A percentile compares a stretch with the other conserved stretches of the same genome.
phyloP scores from a whole-genome alignment of 2,888 invertebrate species.

The Lymantria dispar region DNA sequence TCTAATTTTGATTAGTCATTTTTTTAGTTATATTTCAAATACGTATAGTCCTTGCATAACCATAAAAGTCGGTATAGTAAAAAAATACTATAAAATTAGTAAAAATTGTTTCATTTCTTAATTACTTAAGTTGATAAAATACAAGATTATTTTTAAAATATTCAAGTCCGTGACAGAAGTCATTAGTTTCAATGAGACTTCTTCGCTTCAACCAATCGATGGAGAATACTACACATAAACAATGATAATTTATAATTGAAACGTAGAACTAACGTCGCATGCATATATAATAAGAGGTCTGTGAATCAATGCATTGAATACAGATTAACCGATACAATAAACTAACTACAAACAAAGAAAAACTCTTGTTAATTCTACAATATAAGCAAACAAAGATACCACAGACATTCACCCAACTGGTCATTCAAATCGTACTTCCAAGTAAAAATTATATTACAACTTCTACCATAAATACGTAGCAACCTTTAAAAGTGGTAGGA shows the following conservation, averaged over 20 bases:
- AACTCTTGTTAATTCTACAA: slow-evolving; percentile 45
- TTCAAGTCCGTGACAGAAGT: slow-evolving; percentile 35
- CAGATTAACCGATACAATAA: slow-evolving; percentile 68
- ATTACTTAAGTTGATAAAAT: too few species aligned
- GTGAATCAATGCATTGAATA: slow-evolving; percentile 58
- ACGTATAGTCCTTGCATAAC: too few species aligned
- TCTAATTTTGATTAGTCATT: too few species aligned
- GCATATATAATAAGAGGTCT: slow-evolving; percentile 63
- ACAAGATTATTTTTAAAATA: neutral
- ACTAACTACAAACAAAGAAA: slow-evolving; percentile 62
- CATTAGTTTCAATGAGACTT: slow-evolving; percentile 44
- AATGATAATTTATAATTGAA: slow-evolving; percentile 50
- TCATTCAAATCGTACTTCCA: too few species aligned
- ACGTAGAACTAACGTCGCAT: slow-evolving; percentile 61
- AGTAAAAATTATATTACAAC: too few species aligned
- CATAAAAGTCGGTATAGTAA: too few species aligned
- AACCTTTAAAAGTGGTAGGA: too few species aligned
- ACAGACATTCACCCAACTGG: too few species aligned
- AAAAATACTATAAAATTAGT: too few species aligned
- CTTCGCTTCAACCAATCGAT: slow-evolving; percentile 46
- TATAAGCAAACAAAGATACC: slow-evolving; percentile 2
- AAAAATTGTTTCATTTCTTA: too few species aligned
- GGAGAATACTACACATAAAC: slow-evolving; percentile 44
- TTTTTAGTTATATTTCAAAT: too few species aligned
- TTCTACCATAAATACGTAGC: too few species aligned